Evolutionary conservation across 1,140 invertebrate genomes (phyloP).

Genomic region (Physella acuta): DNA sequence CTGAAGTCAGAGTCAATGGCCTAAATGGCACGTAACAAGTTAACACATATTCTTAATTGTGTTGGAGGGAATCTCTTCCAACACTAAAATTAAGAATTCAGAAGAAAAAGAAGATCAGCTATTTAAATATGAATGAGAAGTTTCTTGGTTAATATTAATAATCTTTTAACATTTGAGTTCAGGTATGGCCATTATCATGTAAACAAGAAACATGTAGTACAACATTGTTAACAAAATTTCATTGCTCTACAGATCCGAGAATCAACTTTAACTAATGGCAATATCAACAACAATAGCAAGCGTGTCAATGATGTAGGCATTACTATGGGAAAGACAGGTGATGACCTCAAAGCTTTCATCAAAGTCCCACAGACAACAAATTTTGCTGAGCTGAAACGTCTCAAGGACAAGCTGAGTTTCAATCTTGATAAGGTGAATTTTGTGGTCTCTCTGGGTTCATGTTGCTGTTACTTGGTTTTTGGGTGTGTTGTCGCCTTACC

Average conservation of each 20-base stretch:
- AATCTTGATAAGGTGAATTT: slow-evolving; percentile 21
- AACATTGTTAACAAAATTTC: neutral
- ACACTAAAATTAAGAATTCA: too few species aligned
- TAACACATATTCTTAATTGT: too few species aligned
- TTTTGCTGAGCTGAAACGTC: slow-evolving; percentile 51
- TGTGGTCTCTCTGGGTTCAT: too few species aligned
- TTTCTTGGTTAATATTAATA: neutral
- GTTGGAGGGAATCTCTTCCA: too few species aligned
- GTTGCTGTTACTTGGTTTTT: too few species aligned
- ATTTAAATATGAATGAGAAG: neutral
- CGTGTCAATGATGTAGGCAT: slow-evolving; percentile 19
- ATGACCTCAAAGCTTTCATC: neutral
- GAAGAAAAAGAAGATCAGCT: too few species aligned
- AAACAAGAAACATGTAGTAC: neutral
- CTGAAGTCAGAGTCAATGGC: too few species aligned
- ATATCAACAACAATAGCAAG: slow-evolving; percentile 12
- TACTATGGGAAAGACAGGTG: neutral
- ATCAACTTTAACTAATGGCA: neutral
- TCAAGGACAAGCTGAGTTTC: slow-evolving; percentile 33
- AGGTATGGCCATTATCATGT: neutral
- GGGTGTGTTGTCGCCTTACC: too few species aligned
- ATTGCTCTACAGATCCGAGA: slow-evolving; percentile 1
- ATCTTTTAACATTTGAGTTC: neutral
- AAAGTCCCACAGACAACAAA: slow-evolving; percentile 37
- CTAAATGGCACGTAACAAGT: too few species aligned